A percentile compares a stretch with the other conserved stretches of the same genome.
Evolutionary conservation across 2,113 vertebrate genomes (phyloP).

Genomic region (Rhinoptilus africanus): DNA sequence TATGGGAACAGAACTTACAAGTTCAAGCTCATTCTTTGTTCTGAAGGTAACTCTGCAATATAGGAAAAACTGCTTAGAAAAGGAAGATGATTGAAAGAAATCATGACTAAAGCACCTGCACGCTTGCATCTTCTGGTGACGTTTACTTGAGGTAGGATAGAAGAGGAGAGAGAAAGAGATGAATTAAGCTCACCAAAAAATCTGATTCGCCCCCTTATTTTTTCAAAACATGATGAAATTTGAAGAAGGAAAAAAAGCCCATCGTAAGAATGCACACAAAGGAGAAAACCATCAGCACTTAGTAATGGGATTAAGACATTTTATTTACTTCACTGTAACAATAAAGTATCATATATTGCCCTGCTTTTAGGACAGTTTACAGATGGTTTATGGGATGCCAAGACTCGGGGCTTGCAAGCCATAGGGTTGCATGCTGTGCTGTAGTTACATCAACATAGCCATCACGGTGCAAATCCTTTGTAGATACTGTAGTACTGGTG

Average conservation of each 20-base stretch:
- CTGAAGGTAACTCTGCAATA: background rate
- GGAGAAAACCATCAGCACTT: background rate
- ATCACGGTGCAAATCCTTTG: background rate
- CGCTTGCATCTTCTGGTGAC: background rate
- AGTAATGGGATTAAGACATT: background rate
- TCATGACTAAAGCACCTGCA: background rate
- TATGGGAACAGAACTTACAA: background rate
- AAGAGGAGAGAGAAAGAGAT: background rate
- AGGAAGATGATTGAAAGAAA: background rate
- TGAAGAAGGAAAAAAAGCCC: background rate
- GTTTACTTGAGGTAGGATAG: background rate
- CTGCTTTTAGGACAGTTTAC: background rate
- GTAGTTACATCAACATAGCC: background rate
- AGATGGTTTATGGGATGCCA: background rate
- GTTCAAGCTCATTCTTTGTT: background rate
- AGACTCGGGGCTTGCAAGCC: background rate
- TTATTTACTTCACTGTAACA: background rate
- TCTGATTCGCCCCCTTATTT: background rate
- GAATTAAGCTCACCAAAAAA: background rate
- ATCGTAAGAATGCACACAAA: background rate
- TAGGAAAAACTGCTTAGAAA: background rate
- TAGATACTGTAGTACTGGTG: background rate
- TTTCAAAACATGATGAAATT: background rate
- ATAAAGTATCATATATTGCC: background rate
- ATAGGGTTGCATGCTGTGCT: background rate